Percentiles rank a stretch among this genome's conserved stretches.
Conservation (phyloP, 2,888 invertebrate genomes). For the Atethmia centrago region DNA sequence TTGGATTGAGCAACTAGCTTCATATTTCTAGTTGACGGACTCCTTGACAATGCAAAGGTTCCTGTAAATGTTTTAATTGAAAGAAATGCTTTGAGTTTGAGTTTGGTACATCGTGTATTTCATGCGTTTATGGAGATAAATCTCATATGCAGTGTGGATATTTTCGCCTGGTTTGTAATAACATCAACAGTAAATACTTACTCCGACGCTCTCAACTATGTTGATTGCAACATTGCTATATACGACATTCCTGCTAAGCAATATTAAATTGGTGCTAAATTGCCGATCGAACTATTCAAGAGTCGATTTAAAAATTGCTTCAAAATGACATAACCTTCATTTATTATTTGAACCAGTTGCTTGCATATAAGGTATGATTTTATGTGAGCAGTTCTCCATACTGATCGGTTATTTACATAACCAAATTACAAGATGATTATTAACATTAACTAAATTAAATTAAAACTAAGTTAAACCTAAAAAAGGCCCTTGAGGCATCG, state of each 20-base stretch:
- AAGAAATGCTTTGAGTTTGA: background rate
- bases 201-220: slow-evolving; percentile 24
- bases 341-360: background rate
- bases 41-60: background rate
- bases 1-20: background rate
- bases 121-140: too few relatives aligned
- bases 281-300: slow-evolving; percentile 5
- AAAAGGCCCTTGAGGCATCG: too few relatives aligned
- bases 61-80: background rate
- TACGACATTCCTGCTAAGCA: slow-evolving; percentile 40
- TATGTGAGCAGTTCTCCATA: background rate
- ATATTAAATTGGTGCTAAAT: slow-evolving; percentile 47
- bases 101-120: background rate
- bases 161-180: slow-evolving; percentile 10
- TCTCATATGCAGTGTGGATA: background rate
- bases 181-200: slow-evolving; percentile 18
- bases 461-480: too few relatives aligned
- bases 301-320: slow-evolving; percentile 24
- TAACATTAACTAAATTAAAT: too few relatives aligned
- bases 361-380: background rate
- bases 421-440: too few relatives aligned
- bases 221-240: slow-evolving; percentile 23
- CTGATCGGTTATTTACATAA: too few relatives aligned
- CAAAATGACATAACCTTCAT: slow-evolving; percentile 27
- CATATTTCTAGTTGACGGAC: background rate